phyloP scores from a whole-genome alignment of 1,140 invertebrate species.

The Arctopsyche grandis region DNA sequence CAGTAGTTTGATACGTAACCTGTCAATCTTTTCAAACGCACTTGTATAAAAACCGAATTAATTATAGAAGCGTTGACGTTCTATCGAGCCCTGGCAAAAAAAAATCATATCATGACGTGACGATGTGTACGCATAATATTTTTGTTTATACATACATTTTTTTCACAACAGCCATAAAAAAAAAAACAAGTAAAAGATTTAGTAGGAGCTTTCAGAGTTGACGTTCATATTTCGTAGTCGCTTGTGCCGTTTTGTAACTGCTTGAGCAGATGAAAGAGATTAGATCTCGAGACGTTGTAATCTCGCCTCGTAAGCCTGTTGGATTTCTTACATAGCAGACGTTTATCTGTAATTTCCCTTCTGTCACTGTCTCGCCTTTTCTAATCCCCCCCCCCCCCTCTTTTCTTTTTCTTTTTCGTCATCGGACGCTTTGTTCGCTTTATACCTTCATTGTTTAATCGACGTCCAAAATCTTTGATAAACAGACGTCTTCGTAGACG shows the following conservation, averaged over 20 bases:
- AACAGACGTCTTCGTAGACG: background rate
- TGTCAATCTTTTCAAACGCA: background rate
- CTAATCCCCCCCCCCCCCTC: background rate
- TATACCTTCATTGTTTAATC: conserved; percentile 3
- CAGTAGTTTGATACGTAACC: background rate
- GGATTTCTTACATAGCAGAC: conserved; percentile 30
- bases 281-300: conserved; percentile 29
- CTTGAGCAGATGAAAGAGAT: conserved; percentile 14
- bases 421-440: too few species aligned
- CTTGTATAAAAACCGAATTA: background rate
- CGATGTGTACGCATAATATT: background rate
- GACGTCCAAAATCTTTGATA: background rate
- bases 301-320: conserved; percentile 30
- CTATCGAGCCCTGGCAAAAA: background rate
- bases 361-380: conserved; percentile 16
- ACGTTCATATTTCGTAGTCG: conserved; percentile 13
- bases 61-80: background rate
- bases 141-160: conserved; percentile 2
- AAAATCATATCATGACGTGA: conserved; percentile 1
- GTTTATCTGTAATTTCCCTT: conserved; percentile 32
- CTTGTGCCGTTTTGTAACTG: background rate
- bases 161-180: background rate
- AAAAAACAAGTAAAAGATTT: background rate
- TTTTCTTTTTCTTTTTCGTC: conserved; percentile 1
- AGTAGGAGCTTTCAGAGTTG: conserved; percentile 13